Base-by-base conservation (phyloP, 1,140 invertebrate species). In the Acromyrmex echinatior region DNA sequence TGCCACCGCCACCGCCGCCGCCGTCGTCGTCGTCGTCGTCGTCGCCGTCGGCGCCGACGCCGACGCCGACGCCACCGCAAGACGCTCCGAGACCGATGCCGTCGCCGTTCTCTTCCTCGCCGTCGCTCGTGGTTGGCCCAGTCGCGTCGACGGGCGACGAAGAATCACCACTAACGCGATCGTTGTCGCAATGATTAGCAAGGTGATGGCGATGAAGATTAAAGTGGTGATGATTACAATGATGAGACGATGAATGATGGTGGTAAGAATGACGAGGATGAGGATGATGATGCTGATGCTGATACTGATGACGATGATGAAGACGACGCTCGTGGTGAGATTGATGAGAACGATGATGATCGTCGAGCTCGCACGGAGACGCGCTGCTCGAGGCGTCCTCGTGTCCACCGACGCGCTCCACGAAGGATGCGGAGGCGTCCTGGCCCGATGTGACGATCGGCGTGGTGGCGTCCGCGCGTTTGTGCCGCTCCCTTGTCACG, bases 401-500 rank as follows among this genome's bases (percentile, higher is more conserved):
- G 73, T 74, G 58, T 9, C 31, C 63, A 56, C 80, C 63, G 68
- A 70, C 39, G 51, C 79, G 85, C 88, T 86, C 85, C 77, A 68
- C 51, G 56, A 35, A 35, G 31, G 25, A 35, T 18, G 77, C 66
- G 49, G 68, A 62, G 51, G 84, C 80, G 58, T 88, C 84, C 73
- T 86, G 85, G 21, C 56, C 65, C 71, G 70, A 58, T 49, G 68
- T 86, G 79, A 87, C 87, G 74, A 45, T 88, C 88, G 86, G 31
- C 56, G 28, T 53, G 62, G 68, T 49, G 7, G 80, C 85, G 71
- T 87, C 87, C 68, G 86, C 68, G 66, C 89, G 86, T 93, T 93
- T 93, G 85, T 93, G 91, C 84, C 93, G 88, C 74, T 93, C 92
- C 71, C 93, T 92, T 28, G 91, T 90, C 81, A 92, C 91, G 86